Conservation (phyloP, 2,888 invertebrate genomes). For the Ischnus inquisitorius region DNA sequence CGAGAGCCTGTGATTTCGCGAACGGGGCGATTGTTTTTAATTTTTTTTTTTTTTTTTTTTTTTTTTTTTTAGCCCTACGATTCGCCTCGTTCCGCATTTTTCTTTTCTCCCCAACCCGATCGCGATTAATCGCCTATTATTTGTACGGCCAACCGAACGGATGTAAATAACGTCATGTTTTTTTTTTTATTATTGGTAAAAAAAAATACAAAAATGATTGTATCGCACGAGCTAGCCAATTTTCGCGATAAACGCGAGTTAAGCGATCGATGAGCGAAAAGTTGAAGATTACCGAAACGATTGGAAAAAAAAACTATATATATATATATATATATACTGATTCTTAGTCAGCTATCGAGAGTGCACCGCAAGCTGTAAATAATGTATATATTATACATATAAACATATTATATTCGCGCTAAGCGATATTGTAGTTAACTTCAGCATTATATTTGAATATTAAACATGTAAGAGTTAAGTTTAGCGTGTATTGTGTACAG, state of each 20-base stretch:
- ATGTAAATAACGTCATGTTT: slow-evolving; percentile 49
- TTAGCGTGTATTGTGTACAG: slow-evolving; percentile 80
- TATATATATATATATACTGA: slow-evolving; percentile 68
- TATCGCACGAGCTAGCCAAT: slow-evolving; percentile 74
- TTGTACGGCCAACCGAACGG: slow-evolving; percentile 38
- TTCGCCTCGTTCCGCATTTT: slow-evolving; percentile 62
- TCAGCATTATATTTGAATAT: slow-evolving; percentile 82
- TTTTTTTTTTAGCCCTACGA: slow-evolving; percentile 52
- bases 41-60: slow-evolving; percentile 35
- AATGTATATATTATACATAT: slow-evolving; percentile 79
- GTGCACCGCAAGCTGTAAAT: slow-evolving; percentile 81
- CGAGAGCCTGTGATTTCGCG: slow-evolving; percentile 67
- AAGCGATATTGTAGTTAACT: slow-evolving; percentile 76
- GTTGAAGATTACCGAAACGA: not conserved
- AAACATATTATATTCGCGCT: slow-evolving; percentile 50
- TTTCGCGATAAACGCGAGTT: slow-evolving; percentile 74
- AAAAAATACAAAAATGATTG: slow-evolving; percentile 3
- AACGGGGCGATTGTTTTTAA: slow-evolving; percentile 67
- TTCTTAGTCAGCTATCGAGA: slow-evolving; percentile 76
- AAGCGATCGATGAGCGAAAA: not conserved
- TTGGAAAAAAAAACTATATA: slow-evolving; percentile 8
- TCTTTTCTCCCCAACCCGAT: slow-evolving; percentile 5
- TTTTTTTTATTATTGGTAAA: slow-evolving; percentile 6
- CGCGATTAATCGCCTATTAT: not conserved
- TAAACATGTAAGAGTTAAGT: slow-evolving; percentile 78